Conservation (phyloP, 2,888 invertebrate species). For the Ephialtes manifestator region DNA sequence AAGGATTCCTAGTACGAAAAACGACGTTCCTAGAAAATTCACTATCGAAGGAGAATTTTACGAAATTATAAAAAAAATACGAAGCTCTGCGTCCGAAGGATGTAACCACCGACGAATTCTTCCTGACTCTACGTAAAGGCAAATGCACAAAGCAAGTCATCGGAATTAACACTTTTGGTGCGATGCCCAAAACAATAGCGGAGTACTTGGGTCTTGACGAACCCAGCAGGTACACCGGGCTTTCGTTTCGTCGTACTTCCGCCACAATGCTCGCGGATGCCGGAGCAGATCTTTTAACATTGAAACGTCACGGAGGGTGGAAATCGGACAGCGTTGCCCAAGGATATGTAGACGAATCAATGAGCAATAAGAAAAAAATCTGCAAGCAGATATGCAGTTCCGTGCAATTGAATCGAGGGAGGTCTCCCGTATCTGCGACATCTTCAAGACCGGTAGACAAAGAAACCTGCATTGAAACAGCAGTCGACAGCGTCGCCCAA, state of each 20-base stretch:
- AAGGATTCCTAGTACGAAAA: constrained; percentile 39
- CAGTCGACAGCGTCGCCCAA: too few relatives aligned
- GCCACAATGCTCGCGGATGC: too few relatives aligned
- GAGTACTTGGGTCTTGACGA: too few relatives aligned
- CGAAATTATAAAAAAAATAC: constrained; percentile 30
- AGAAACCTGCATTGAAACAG: too few relatives aligned
- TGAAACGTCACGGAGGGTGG: constrained; percentile 72
- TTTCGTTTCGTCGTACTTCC: too few relatives aligned
- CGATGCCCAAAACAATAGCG: too few relatives aligned
- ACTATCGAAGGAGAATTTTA: constrained; percentile 37
- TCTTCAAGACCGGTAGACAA: too few relatives aligned
- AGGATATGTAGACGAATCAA: constrained; percentile 67
- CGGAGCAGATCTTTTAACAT: constrained; percentile 68
- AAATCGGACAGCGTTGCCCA: constrained; percentile 69
- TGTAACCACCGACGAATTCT: constrained; percentile 28
- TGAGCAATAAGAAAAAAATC: background rate
- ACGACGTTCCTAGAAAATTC: constrained; percentile 24
- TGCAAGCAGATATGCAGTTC: too few relatives aligned
- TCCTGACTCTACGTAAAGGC: constrained; percentile 38
- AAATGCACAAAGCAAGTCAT: constrained; percentile 38
- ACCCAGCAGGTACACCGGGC: too few relatives aligned
- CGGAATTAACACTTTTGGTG: too few relatives aligned
- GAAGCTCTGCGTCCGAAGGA: constrained; percentile 43
- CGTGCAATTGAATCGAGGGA: too few relatives aligned
- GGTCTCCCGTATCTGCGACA: too few relatives aligned